Evolutionary conservation across 2,113 vertebrate species (phyloP), one percentile per base, ranked within the genome.

Genomic region (Sciurus niger): DNA sequence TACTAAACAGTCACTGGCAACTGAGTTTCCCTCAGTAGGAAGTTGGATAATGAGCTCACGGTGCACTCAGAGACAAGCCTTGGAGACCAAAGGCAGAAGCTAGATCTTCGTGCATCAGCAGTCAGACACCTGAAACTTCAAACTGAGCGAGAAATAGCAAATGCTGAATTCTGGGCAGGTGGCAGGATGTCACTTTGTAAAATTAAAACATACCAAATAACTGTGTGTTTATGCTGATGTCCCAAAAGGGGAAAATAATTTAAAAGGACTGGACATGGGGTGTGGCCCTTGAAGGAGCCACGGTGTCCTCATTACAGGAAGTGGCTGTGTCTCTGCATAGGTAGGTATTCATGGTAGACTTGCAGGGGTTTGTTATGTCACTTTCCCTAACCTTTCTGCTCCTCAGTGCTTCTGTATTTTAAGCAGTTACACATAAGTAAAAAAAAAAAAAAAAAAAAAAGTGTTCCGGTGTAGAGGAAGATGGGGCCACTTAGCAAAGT

Each of bases 301-400:
- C 3, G 34, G 34, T 3, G 32, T 24, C 43, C 80, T 60, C 55
- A 22, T 13, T 12, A 12, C 43, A 10, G 6, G 11, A 24, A n/a
- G 55, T 25, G 32, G 28, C 51, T 18, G 7, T 5, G 4, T 46
- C 8, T 4, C 53, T 74, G 37, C 53, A 4, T 18, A 14, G 20
- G 6, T 18, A 14, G 20, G 6, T 20, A 20, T 46, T 18, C n/a
- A 25, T 32, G 68, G 6, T 40, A 72, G 13, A 53, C 53, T 53
- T 6, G 22, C 0, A 1, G 1, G 24, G n/a, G 13, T 25, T 53
- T 20, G 1, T 72, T 60, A 11, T 14, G 9, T 73, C n/a, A 63
- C 80, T 88, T 90, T 86, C 88, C 63, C 84, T 68, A 5, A 12
- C 63, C 77, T 89, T 89, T 80, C 90, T 86, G 28, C 3, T 28